Percentiles rank a stretch among this genome's conserved stretches.
Conservation (phyloP, 1,140 invertebrate species). For the Drosophila watanabei region DNA sequence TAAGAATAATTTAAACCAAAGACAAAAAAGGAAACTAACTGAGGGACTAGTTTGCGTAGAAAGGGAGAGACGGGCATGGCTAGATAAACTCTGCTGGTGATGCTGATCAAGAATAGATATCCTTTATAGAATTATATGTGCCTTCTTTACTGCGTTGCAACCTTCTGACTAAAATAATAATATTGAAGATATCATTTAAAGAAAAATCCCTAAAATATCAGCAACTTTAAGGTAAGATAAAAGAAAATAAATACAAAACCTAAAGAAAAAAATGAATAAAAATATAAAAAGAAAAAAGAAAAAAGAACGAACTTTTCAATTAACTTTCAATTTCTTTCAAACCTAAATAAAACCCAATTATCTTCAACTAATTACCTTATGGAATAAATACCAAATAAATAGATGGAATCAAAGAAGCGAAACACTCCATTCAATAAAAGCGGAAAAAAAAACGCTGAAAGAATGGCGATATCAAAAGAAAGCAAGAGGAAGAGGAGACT, state of each 20-base stretch:
- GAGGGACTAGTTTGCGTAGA: too few relatives aligned
- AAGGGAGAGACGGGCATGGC: too few relatives aligned
- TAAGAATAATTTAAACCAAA: not conserved
- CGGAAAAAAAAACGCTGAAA: not conserved
- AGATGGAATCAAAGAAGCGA: constrained; percentile 7
- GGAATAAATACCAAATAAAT: constrained; percentile 13
- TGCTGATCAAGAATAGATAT: too few relatives aligned
- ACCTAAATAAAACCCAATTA: not conserved
- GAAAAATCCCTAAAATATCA: too few relatives aligned
- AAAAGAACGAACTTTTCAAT: not conserved
- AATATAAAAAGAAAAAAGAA: not conserved
- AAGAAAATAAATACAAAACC: not conserved
- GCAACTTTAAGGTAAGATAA: not conserved
- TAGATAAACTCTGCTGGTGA: too few relatives aligned
- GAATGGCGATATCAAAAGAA: constrained; percentile 41
- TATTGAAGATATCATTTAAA: too few relatives aligned
- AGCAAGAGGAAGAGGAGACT: constrained; percentile 30
- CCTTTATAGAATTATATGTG: too few relatives aligned
- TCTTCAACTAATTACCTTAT: not conserved
- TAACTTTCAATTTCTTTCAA: not conserved
- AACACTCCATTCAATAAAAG: constrained; percentile 25
- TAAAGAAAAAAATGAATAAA: not conserved
- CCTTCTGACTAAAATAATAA: too few relatives aligned
- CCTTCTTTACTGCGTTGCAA: too few relatives aligned
- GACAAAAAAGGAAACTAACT: too few relatives aligned